These are phyloP conservation scores for Arge pagana DNA, from an alignment of 2,888 invertebrate genomes.

Conservation along the genomic window DNA sequence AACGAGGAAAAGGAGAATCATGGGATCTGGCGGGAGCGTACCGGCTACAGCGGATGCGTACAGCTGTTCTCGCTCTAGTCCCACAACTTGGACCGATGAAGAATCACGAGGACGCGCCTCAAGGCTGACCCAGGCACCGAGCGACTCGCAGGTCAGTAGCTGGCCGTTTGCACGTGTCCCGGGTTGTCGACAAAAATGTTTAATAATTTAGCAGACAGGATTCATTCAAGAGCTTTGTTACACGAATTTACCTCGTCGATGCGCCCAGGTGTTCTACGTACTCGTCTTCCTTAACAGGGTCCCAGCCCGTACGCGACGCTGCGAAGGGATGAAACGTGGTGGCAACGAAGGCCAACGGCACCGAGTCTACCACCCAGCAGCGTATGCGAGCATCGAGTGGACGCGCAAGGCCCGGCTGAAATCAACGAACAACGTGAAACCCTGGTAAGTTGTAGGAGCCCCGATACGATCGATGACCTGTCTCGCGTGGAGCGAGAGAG, in stretches of 20 bases:
- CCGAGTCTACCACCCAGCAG: constrained; percentile 33
- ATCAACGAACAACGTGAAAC: constrained; percentile 44
- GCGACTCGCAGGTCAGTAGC: constrained; percentile 13
- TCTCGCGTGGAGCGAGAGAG: no score
- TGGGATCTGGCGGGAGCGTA: constrained; percentile 18
- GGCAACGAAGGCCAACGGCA: constrained; percentile 40
- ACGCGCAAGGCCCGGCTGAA: constrained; percentile 26
- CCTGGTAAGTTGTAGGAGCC: constrained; percentile 43
- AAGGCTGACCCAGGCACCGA: background rate
- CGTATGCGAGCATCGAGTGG: background rate
- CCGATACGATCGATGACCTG: no score
- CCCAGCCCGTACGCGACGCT: constrained; percentile 37
- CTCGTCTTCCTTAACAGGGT: constrained; percentile 34
- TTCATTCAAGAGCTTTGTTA: no score
- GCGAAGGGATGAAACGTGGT: constrained; percentile 39
- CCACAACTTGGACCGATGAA: background rate
- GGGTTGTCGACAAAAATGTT: no score
- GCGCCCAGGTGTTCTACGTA: no score
- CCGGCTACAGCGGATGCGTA: background rate
- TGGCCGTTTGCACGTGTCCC: no score
- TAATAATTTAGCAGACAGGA: no score
- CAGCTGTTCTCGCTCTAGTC: background rate
- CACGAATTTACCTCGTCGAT: no score
- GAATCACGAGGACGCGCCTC: background rate
- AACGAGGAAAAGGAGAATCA: constrained; percentile 3